Percentiles rank a stretch among this genome's conserved stretches.
phyloP scores from a whole-genome alignment of 2,888 invertebrate genomes.

The Eilema caniola region DNA sequence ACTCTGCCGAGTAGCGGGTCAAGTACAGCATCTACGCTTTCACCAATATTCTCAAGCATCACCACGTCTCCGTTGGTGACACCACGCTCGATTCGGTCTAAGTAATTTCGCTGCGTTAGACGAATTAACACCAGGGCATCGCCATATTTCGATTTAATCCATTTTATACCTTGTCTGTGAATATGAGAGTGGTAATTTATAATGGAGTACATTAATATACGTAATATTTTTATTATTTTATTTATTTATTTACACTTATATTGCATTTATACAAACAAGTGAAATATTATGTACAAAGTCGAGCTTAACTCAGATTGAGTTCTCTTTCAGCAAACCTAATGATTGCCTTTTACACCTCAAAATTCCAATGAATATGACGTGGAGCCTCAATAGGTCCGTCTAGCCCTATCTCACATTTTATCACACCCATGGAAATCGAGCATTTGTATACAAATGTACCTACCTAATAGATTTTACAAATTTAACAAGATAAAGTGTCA shows the following conservation, averaged over 20 bases:
- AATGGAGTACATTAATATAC: too few relatives aligned
- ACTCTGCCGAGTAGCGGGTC: conserved; percentile 95
- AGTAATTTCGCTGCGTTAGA: conserved; percentile 92
- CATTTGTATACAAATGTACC: not conserved
- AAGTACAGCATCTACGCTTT: conserved; percentile 95
- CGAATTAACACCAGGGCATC: conserved; percentile 91
- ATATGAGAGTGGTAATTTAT: not conserved
- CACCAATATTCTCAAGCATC: conserved; percentile 96
- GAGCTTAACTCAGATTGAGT: too few relatives aligned
- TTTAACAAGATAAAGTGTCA: not conserved
- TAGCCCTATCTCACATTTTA: not conserved
- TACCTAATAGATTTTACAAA: not conserved
- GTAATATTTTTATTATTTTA: too few relatives aligned
- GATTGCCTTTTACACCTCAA: not conserved
- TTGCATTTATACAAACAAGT: too few relatives aligned
- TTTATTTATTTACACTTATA: too few relatives aligned
- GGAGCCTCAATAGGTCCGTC: too few relatives aligned
- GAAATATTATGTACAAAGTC: too few relatives aligned
- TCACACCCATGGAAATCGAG: not conserved
- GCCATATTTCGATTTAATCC: conserved; percentile 97
- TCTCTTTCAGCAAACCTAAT: too few relatives aligned
- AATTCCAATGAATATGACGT: not conserved
- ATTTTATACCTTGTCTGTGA: conserved; percentile 94
- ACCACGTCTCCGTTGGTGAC: conserved; percentile 92
- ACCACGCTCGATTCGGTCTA: conserved; percentile 93